Evolutionary conservation across 2,113 vertebrate species (phyloP), one percentile per base, ranked within the genome.

Genomic region (Leptobrachium leishanense): DNA sequence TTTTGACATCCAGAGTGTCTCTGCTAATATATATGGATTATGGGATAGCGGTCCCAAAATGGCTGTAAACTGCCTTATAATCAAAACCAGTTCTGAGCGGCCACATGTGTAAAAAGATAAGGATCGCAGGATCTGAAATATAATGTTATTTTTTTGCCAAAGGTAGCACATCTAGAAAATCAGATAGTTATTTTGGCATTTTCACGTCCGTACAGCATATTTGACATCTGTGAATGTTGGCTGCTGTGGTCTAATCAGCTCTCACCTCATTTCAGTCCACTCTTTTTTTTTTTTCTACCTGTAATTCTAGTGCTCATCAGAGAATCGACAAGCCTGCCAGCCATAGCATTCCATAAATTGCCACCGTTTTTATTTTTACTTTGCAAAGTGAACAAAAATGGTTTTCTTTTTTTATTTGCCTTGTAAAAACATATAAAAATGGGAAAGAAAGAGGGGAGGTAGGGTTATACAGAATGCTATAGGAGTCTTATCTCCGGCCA

Each of bases 271-370:
- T 63, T 8, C 8, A 2, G 42, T 12, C 62, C 43, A 2, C 13
- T 59, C 43, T 77, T 70, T 15, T 62, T 67, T 59, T 57, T 77
- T 70, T 15, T 62, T 67, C 55, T 70, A 77, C 67, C 76, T 70
- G 43, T 63, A 70, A 77, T 55, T 62, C 54, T 69, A 69, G 67
- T 59, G 67, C 54, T 41, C 76, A 70, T 77, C 20, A 70, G 66
- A 69, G 75, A 77, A 44, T 43, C 20, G n/a, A 43, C 53, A 39
- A 8, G 39, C 31, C 11, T 40, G 76, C 76, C 76, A 71, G 69
- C 12, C 54, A 31, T 42, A 57, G 76, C 76, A 6, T 63, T 71
- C 75, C 75, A 43, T 39, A 76, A 59, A 68, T 13, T 41, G 74
- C 63, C 66, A 59, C 10, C n/a, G 13, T 31, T 46, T 15, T 70